These are phyloP conservation scores for Diadegma fenestrale DNA, from an alignment of 2,888 invertebrate species.

Conservation along the genomic window DNA sequence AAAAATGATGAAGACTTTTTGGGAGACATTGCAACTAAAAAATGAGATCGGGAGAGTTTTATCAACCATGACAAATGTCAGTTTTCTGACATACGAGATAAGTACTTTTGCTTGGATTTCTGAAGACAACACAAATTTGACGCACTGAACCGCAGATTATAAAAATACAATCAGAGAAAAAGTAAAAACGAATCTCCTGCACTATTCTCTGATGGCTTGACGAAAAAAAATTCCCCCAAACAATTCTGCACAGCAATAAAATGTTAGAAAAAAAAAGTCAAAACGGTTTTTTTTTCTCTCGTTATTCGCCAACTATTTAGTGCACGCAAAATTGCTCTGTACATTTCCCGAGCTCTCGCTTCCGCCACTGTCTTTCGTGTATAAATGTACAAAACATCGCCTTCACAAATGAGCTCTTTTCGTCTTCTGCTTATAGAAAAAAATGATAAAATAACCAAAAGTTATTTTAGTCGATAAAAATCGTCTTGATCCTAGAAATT, in stretches of 20 bases:
- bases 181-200: neutral
- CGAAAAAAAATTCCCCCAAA: neutral
- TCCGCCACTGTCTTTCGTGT: slow-evolving; percentile 19
- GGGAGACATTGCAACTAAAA: neutral
- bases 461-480: slow-evolving; percentile 6
- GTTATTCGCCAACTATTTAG: neutral
- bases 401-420: slow-evolving; percentile 6
- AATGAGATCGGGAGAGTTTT: neutral
- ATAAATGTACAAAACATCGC: slow-evolving; percentile 58
- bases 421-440: slow-evolving; percentile 8
- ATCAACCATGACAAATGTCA: neutral
- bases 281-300: neutral
- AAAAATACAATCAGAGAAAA: neutral
- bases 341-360: slow-evolving; percentile 17
- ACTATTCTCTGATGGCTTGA: neutral
- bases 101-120: neutral
- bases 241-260: neutral
- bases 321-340: slow-evolving; percentile 7
- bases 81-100: neutral
- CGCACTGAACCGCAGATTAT: neutral
- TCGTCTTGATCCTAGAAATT: slow-evolving; percentile 6
- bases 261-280: neutral
- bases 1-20: neutral
- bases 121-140: neutral
- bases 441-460: neutral